Percentiles rank a stretch among this genome's conserved stretches.
phyloP scores from a whole-genome alignment of 1,140 invertebrate genomes.

The Brachionus paranguensis region DNA sequence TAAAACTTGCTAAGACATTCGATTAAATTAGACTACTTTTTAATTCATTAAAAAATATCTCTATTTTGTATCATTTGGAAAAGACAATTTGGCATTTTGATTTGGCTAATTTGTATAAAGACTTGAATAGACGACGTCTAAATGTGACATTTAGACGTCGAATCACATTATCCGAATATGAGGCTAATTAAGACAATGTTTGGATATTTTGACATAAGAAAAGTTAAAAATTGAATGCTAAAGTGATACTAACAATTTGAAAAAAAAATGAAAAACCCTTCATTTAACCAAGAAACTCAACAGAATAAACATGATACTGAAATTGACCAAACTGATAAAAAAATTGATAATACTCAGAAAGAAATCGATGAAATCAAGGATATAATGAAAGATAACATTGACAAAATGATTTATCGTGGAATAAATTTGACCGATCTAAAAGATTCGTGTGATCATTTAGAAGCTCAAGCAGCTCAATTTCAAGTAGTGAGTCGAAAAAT shows the following conservation, averaged over 20 bases:
- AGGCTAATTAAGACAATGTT: not conserved
- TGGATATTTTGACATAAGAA: not conserved
- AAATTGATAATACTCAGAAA: not conserved
- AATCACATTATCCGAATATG: not conserved
- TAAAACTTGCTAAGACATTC: too few relatives aligned
- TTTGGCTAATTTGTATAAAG: not conserved
- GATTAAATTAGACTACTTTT: too few relatives aligned
- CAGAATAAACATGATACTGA: not conserved
- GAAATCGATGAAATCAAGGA: slow-evolving; percentile 6
- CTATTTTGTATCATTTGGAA: not conserved
- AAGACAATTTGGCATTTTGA: not conserved
- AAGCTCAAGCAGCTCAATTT: slow-evolving; percentile 1
- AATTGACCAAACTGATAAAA: not conserved
- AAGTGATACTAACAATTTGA: not conserved
- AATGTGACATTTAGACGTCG: not conserved
- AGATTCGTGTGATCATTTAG: slow-evolving; percentile 1
- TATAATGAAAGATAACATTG: slow-evolving; percentile 30
- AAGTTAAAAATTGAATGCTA: not conserved
- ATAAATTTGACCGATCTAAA: not conserved
- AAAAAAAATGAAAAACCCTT: not conserved
- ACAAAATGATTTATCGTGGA: slow-evolving; percentile 9
- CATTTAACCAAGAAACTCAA: not conserved
- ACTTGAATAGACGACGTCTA: not conserved
- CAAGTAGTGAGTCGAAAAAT: not conserved
- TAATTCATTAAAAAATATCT: not conserved